Percentiles rank a stretch among this genome's conserved stretches.
Conservation (phyloP, 2,888 invertebrate species). For the Pseudococcus longispinus region DNA sequence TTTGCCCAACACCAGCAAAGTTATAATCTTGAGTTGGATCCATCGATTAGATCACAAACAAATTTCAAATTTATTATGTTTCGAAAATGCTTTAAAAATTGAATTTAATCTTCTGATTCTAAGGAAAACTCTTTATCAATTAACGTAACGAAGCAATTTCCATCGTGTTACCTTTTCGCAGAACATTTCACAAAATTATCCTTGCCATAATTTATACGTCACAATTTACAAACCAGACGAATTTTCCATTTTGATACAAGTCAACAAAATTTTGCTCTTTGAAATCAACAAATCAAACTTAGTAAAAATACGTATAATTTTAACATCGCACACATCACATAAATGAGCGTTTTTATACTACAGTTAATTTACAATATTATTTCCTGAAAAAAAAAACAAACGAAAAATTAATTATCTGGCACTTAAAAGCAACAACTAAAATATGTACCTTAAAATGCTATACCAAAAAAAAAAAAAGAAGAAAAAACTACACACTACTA, state of each 20-base stretch:
- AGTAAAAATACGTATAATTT: slow-evolving; percentile 13
- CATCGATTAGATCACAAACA: no score
- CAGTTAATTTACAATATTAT: slow-evolving; percentile 39
- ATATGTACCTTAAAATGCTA: not conserved
- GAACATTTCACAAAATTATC: no score
- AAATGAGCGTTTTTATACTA: slow-evolving; percentile 39
- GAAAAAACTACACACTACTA: slow-evolving; percentile 13
- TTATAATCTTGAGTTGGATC: no score
- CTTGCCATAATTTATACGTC: no score
- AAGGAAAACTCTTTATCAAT: no score
- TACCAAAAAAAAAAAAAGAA: not conserved
- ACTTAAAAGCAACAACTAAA: slow-evolving; percentile 51
- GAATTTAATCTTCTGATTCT: no score
- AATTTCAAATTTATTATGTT: no score
- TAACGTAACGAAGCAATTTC: no score
- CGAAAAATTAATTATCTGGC: slow-evolving; percentile 32
- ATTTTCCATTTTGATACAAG: not conserved
- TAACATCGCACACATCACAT: slow-evolving; percentile 44
- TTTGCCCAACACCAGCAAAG: no score
- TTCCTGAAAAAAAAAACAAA: slow-evolving; percentile 22
- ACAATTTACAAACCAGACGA: no score
- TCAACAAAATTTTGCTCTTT: not conserved
- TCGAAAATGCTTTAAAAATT: no score
- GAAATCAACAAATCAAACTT: not conserved
- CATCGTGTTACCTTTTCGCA: no score